Percentiles rank a stretch among this genome's conserved stretches.
Evolutionary conservation across 2,888 invertebrate species (phyloP).

Genomic region (Theristus sp.): DNA sequence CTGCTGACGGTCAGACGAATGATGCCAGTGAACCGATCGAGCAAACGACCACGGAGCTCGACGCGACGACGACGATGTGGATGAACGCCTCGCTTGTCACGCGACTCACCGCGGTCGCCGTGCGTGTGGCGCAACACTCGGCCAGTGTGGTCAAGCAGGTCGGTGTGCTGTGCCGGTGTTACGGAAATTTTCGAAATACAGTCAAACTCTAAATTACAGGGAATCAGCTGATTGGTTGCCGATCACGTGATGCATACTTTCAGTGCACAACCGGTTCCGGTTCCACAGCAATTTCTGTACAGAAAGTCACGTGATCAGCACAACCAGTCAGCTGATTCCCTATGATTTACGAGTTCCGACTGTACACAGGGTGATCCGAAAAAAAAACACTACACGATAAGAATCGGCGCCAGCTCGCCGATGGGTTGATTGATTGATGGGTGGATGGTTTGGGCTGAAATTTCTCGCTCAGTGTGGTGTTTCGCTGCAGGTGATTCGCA

Average conservation of each 20-base stretch:
- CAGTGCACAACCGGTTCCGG: not conserved
- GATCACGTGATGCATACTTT: not conserved
- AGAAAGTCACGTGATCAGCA: too few relatives aligned
- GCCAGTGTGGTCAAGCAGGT: constrained; percentile 33
- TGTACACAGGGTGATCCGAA: too few relatives aligned
- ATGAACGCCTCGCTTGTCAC: constrained; percentile 24
- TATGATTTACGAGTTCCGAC: too few relatives aligned
- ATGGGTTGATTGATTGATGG: not conserved
- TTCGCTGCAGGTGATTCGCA: not conserved
- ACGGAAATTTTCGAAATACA: not conserved
- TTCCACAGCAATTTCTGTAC: too few relatives aligned
- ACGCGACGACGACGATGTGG: too few relatives aligned
- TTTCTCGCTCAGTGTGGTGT: not conserved
- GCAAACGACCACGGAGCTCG: too few relatives aligned
- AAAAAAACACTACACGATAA: too few relatives aligned
- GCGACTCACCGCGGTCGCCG: constrained; percentile 34
- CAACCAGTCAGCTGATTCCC: too few relatives aligned
- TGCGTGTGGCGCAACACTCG: constrained; percentile 32
- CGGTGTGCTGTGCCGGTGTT: not conserved
- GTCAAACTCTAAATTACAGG: too few relatives aligned
- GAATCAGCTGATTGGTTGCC: not conserved
- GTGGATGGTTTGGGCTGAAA: not conserved
- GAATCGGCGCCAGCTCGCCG: too few relatives aligned
- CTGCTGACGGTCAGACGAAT: too few relatives aligned
- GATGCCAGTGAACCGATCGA: too few relatives aligned